Conservation (phyloP, 2,797 vertebrate genomes). For the Brotula barbata region DNA sequence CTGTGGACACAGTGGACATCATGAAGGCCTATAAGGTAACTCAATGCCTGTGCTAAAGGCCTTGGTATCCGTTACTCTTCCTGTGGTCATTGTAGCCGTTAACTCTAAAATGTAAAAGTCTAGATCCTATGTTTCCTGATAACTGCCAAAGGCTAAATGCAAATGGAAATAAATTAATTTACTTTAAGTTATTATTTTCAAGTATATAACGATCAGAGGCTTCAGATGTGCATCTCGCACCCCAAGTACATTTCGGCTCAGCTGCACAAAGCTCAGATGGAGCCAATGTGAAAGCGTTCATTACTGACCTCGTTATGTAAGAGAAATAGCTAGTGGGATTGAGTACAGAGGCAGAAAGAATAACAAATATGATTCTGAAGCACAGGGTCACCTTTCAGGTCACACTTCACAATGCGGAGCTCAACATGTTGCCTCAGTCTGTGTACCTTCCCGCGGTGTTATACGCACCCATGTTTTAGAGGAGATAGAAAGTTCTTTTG, state of each 20-base stretch:
- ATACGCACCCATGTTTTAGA: neutral
- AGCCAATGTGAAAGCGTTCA: constrained; percentile 31
- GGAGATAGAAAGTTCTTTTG: neutral
- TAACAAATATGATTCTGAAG: constrained; percentile 30
- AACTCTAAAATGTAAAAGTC: neutral
- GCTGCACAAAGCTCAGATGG: constrained; percentile 7
- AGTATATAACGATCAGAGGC: neutral
- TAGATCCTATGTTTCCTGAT: neutral
- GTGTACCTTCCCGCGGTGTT: constrained; percentile 22
- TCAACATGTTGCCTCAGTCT: constrained; percentile 32
- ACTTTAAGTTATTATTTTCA: neutral
- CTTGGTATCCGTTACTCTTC: neutral
- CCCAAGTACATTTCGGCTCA: neutral
- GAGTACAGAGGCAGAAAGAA: constrained; percentile 33
- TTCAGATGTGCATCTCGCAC: neutral
- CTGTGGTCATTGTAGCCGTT: neutral
- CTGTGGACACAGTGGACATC: constrained; percentile 83
- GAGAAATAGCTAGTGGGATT: constrained; percentile 41
- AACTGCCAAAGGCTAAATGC: no score
- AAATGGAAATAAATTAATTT: no score
- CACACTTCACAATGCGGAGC: constrained; percentile 21
- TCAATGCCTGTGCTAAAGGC: neutral
- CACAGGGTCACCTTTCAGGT: constrained; percentile 36
- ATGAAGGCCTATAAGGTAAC: constrained; percentile 87
- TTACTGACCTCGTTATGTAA: constrained; percentile 35